Conservation (phyloP, 1,140 invertebrate species). For the Aricia agestis region DNA sequence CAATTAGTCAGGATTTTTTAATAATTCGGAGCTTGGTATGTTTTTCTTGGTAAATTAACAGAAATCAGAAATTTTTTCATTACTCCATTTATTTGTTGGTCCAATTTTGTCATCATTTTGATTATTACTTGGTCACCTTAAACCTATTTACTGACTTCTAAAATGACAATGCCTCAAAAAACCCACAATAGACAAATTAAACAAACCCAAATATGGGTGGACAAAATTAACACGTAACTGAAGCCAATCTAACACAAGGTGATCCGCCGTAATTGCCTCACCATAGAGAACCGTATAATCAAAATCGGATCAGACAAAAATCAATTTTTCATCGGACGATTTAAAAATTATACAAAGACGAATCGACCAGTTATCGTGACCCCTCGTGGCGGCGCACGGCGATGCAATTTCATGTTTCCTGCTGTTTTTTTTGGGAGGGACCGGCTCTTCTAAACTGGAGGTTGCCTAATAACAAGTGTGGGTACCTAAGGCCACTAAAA, state of each 20-base stretch:
- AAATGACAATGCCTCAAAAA: too few species aligned
- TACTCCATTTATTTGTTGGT: too few species aligned
- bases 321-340: constrained; percentile 69
- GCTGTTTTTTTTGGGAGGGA: constrained; percentile 20
- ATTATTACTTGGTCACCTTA: too few species aligned
- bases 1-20: too few species aligned
- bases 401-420: constrained; percentile 14
- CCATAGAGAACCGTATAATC: constrained; percentile 60
- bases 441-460: constrained; percentile 30
- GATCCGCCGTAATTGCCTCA: constrained; percentile 58
- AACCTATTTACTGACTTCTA: too few species aligned
- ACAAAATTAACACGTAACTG: constrained; percentile 2
- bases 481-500: constrained; percentile 50
- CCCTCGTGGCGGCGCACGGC: constrained; percentile 16
- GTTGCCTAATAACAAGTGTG: constrained; percentile 44
- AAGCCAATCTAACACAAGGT: constrained; percentile 21
- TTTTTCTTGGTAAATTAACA: too few species aligned
- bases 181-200: neutral
- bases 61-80: too few species aligned
- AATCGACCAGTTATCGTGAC: constrained; percentile 35
- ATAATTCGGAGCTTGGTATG: too few species aligned
- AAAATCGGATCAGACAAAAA: constrained; percentile 67
- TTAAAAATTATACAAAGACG: constrained; percentile 64
- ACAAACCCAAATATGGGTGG: constrained; percentile 7
- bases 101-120: too few species aligned